Evolutionary conservation across 2,797 vertebrate genomes (phyloP), one percentile per base, ranked within the genome.

Genomic region (Tangara arthus): DNA sequence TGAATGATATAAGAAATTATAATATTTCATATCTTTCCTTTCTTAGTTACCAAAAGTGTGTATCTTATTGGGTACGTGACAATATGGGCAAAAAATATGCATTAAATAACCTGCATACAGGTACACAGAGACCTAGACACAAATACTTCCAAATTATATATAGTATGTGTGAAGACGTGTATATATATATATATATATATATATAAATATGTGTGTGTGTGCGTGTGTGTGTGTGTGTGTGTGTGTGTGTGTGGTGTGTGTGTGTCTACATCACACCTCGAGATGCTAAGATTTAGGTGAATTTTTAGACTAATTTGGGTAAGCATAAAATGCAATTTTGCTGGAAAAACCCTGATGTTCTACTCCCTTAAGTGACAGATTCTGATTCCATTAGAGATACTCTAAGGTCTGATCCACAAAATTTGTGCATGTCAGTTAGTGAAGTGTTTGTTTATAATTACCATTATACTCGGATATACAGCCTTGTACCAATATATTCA

Each of bases 191-290:
- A 23, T 44, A 16, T 26, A 2, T 73, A 5, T 44, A 17, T n/a
- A n/a, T n/a, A n/a, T n/a, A n/a, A n/a, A n/a, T n/a, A n/a, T 28
- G 35, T 35, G 35, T 35, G 35, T 35, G 37, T 37, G 37, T 37
- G 37, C 10, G 37, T 37, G n/a, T n/a, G 12, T 37, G 12, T 37
- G 12, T 37, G 12, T 30, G 2, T 71, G 5, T 28, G 35, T 35
- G 35, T 35, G 35, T 35, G 37, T 37, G 37, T 37, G 37, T 37
- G 37, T 37, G 12, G 12, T 37, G 12, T 37, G 12, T 37, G 12
- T 30, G 2, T 71, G 5, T 41, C 10, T 50, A 78, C 66, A 11
- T 32, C 1, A 12, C 34, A 6, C 17, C 22, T 49, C 1, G 0
- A 71, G 27, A 70, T 61, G 20, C 2, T 61, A 63, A 63, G 8